Conservation (phyloP, 2,797 vertebrate species). For the Neosilurus hyrtlii region DNA sequence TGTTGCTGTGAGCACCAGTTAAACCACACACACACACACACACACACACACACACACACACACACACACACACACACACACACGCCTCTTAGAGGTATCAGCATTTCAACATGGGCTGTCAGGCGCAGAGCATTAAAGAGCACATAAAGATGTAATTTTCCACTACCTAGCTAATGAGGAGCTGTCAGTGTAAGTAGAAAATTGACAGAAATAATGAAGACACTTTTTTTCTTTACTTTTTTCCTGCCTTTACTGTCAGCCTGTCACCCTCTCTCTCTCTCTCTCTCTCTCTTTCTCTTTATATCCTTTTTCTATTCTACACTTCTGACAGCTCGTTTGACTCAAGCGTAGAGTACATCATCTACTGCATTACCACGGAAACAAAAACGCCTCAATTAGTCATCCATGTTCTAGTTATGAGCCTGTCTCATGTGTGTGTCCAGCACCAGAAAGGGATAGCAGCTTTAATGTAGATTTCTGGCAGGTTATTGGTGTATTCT, state of each 20-base stretch:
- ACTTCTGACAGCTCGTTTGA: conserved; percentile 20
- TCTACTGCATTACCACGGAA: not conserved
- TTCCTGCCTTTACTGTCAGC: conserved; percentile 59
- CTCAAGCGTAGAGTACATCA: conserved; percentile 14
- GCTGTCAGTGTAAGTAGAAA: conserved; percentile 72
- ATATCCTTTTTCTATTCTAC: conserved; percentile 61
- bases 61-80: not conserved
- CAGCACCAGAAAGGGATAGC: conserved; percentile 4
- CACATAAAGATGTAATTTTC: conserved; percentile 37
- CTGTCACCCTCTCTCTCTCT: not conserved
- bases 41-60: conserved; percentile 11
- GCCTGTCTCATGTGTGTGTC: not conserved
- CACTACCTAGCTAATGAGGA: conserved; percentile 49
- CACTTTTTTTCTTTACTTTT: conserved; percentile 73
- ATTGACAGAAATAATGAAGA: conserved; percentile 67
- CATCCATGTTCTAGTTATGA: not conserved
- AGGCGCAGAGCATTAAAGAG: conserved; percentile 23
- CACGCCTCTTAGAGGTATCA: not conserved
- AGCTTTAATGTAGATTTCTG: not conserved
- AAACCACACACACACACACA: conserved; percentile 1
- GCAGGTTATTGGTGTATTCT: not conserved
- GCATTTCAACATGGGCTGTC: conserved; percentile 21
- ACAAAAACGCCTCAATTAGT: not conserved
- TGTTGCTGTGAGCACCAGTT: conserved; percentile 36
- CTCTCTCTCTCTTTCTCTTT: conserved; percentile 1